These are phyloP conservation scores for Ctenodactylus gundi DNA, from an alignment of 2,113 vertebrate genomes.

Conservation along the genomic window DNA sequence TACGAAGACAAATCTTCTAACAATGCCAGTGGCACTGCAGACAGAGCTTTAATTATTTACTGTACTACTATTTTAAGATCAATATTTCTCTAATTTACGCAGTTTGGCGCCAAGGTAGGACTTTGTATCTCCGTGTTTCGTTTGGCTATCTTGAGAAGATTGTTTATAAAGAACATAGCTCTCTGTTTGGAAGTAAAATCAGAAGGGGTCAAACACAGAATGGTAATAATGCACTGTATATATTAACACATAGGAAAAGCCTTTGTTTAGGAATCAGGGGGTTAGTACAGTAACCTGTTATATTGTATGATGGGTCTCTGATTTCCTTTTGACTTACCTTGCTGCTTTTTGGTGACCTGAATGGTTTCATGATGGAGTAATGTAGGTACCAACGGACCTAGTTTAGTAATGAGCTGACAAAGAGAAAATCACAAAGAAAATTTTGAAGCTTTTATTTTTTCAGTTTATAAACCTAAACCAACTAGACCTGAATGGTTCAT, in stretches of 20 bases:
- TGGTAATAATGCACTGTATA: background rate
- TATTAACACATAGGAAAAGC: background rate
- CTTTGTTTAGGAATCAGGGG: background rate
- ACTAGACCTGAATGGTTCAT: background rate
- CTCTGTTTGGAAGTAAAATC: constrained; percentile 27
- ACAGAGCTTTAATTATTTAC: constrained; percentile 57
- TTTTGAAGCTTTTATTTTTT: constrained; percentile 35
- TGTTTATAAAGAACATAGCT: background rate
- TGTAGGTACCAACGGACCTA: background rate
- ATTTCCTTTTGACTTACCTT: constrained; percentile 7
- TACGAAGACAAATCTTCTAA: constrained; percentile 56
- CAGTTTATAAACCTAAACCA: background rate
- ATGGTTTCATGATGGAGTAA: background rate
- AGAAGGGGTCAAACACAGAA: background rate
- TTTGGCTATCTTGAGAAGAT: background rate
- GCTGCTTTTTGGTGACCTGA: constrained; percentile 27
- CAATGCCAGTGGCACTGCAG: background rate
- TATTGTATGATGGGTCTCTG: background rate
- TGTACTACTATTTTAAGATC: constrained; percentile 54
- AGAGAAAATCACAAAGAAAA: background rate
- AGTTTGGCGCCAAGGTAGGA: background rate
- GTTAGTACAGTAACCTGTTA: background rate
- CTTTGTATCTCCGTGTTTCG: background rate
- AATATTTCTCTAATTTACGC: constrained; percentile 68
- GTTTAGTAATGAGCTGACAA: background rate